Percentiles rank a stretch among this genome's conserved stretches.
Evolutionary conservation across 2,888 invertebrate genomes (phyloP).

Genomic region (Melanargia galathea): DNA sequence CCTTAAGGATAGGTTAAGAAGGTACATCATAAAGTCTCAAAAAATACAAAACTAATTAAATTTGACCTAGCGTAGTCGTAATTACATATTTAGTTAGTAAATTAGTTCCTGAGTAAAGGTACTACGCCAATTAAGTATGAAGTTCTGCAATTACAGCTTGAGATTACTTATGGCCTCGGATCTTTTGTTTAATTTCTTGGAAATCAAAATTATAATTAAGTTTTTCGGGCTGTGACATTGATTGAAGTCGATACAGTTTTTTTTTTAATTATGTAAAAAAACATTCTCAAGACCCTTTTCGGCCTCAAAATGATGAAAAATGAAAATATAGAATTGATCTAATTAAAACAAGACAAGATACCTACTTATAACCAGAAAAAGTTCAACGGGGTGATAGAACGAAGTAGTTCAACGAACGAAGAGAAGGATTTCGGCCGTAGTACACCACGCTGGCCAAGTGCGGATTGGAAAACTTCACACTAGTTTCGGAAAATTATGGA

Average conservation of each 20-base stretch:
- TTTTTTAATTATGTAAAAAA: not conserved
- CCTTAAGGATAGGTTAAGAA: no score
- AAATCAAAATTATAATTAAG: slow-evolving; percentile 6
- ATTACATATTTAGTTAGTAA: not conserved
- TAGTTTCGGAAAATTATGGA: no score
- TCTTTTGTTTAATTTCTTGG: slow-evolving; percentile 13
- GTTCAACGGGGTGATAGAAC: no score
- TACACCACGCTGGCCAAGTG: no score
- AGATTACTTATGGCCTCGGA: not conserved
- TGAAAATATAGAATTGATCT: no score
- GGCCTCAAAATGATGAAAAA: not conserved
- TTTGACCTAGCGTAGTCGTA: not conserved
- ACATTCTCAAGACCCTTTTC: not conserved
- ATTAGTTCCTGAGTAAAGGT: slow-evolving; percentile 4
- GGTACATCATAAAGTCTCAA: no score
- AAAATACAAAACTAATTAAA: slow-evolving; percentile 3
- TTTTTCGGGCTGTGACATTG: not conserved
- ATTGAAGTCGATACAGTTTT: slow-evolving; percentile 4
- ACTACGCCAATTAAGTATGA: slow-evolving; percentile 1
- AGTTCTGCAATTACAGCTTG: not conserved
- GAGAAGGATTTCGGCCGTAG: no score
- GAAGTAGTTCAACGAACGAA: no score
- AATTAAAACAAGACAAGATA: no score
- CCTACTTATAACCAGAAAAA: no score
- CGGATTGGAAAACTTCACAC: no score